Conservation (phyloP, 2,888 invertebrate genomes). For the Hypsopygia costalis region DNA sequence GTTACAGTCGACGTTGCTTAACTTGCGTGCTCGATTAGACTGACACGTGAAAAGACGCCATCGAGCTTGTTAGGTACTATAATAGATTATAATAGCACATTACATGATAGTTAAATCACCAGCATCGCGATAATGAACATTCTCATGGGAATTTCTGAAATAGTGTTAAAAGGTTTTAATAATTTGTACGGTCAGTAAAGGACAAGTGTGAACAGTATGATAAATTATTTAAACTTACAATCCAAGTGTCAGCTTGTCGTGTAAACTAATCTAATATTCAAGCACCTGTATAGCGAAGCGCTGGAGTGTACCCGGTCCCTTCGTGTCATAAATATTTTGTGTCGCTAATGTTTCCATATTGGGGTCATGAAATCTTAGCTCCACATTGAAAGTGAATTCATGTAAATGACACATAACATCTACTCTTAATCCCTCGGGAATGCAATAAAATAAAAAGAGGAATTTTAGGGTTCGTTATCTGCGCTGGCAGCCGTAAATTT, state of each 20-base stretch:
- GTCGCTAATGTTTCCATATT: conserved; percentile 15
- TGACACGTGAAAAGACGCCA: no score
- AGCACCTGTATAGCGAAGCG: conserved; percentile 12
- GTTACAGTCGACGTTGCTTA: no score
- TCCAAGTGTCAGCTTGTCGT: conserved; percentile 23
- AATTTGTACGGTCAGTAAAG: neutral
- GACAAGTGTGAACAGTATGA: conserved; percentile 6
- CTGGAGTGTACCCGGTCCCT: conserved; percentile 12
- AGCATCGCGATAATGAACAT: neutral
- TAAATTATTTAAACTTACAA: conserved; percentile 37
- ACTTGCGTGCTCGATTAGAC: no score
- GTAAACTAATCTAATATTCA: conserved; percentile 27
- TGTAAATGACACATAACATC: conserved; percentile 14
- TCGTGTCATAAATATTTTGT: conserved; percentile 26
- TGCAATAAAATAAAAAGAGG: conserved; percentile 15
- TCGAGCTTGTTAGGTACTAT: no score
- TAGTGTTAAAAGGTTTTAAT: neutral
- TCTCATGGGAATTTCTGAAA: neutral
- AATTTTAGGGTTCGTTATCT: conserved; percentile 15
- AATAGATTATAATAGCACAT: no score
- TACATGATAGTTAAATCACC: no score
- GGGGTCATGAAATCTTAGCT: conserved; percentile 26
- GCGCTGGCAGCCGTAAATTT: conserved; percentile 13
- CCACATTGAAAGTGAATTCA: conserved; percentile 16
- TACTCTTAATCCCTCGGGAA: conserved; percentile 8